Conservation (phyloP, 2,113 vertebrate species). For the Hippotragus niger region DNA sequence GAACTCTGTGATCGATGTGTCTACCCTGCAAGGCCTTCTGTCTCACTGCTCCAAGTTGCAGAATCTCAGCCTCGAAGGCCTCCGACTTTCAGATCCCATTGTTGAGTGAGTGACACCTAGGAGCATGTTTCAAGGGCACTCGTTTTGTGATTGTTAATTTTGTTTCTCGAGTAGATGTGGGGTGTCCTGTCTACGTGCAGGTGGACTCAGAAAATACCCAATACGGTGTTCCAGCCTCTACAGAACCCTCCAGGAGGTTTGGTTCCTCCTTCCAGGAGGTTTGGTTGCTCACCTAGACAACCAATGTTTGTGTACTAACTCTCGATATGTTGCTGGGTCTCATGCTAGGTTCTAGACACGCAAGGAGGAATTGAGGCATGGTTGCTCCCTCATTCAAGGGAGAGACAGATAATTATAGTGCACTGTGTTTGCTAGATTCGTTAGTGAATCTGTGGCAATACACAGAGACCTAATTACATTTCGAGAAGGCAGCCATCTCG, state of each 20-base stretch:
- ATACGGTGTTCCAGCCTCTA: background rate
- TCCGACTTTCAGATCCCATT: slow-evolving; percentile 88
- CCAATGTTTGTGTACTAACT: background rate
- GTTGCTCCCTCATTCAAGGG: background rate
- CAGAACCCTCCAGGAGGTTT: background rate
- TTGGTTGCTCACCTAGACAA: background rate
- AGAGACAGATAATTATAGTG: background rate
- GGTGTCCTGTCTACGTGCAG: background rate
- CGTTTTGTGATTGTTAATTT: background rate
- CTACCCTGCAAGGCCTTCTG: slow-evolving; percentile 84
- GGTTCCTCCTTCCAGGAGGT: background rate
- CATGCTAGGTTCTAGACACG: background rate
- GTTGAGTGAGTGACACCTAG: slow-evolving; percentile 80
- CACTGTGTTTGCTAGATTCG: background rate
- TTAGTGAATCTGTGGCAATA: background rate
- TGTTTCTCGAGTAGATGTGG: background rate
- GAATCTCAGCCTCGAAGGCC: slow-evolving; percentile 91
- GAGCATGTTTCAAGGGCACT: background rate
- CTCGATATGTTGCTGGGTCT: background rate
- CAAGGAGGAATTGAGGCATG: background rate
- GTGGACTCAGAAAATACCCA: background rate
- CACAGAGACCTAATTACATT: background rate
- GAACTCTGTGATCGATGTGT: slow-evolving; percentile 82
- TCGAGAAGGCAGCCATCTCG: background rate
- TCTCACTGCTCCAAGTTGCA: slow-evolving; percentile 84